Percentiles rank a stretch among this genome's conserved stretches.
Conservation (phyloP, 2,113 vertebrate species). For the Eptesicus fuscus region DNA sequence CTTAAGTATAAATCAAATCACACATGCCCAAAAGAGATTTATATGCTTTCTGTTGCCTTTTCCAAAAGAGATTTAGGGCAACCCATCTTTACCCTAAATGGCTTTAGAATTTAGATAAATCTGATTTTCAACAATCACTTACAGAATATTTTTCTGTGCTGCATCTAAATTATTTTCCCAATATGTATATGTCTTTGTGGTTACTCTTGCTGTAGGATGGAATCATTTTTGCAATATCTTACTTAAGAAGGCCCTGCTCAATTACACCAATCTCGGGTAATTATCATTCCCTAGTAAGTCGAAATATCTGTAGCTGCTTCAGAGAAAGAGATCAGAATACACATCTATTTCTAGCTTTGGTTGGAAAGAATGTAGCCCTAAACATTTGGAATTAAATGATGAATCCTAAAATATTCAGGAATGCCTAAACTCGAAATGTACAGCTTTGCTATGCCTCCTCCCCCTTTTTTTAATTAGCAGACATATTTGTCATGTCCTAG, state of each 20-base stretch:
- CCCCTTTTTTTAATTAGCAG: background rate
- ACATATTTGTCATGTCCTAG: background rate
- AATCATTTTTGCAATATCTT: background rate
- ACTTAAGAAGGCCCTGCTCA: background rate
- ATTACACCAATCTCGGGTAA: background rate
- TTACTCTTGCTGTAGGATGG: background rate
- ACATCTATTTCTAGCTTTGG: background rate
- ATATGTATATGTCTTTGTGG: background rate
- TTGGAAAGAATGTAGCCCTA: background rate
- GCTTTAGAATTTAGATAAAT: conserved; percentile 52
- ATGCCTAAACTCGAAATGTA: background rate
- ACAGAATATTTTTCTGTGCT: background rate
- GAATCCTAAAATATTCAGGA: background rate
- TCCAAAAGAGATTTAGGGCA: conserved; percentile 22
- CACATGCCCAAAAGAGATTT: background rate
- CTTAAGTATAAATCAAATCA: conserved; percentile 47
- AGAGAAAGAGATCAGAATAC: background rate
- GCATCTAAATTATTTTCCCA: background rate
- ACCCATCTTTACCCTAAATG: background rate
- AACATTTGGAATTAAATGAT: background rate
- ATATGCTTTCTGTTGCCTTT: conserved; percentile 9
- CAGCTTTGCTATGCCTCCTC: background rate
- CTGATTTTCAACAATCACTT: background rate
- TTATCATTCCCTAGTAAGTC: background rate
- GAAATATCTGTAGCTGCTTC: background rate